Evolutionary conservation across 2,797 vertebrate species (phyloP), one percentile per base, ranked within the genome.

Genomic region (Arremon brunneinucha): DNA sequence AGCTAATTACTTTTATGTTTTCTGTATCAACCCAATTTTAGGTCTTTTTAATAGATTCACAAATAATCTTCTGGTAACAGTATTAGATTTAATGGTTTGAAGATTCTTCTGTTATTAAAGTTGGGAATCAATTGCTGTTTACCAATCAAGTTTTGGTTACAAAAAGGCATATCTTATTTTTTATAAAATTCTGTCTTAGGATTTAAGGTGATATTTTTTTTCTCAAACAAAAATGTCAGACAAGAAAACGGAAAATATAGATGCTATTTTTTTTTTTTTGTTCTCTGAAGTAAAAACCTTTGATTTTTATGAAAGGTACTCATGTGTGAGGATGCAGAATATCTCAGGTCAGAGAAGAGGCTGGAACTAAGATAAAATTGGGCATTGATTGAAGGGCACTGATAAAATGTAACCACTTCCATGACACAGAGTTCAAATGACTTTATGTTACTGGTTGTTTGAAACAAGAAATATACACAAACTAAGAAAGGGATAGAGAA

Each of bases 1-100:
- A 85, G 63, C 21, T 89, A 92, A 67, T 91, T 94, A 80, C 47
- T 70, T 87, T 64, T 53, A 59, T 80, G 34, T 30, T 83, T 96
- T 70, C 32, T 46, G 26, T 21, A 71, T 91, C 8, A 83, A 83
- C 39, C 41, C 87, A 77, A 85, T 84, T 89, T 93, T 83, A 87
- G 49, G 9, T 47, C 14, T 83, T 83, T 93, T 67, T 30, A 83
- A 71, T 83, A 64, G 68, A 83, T 77, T 64, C 57, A 89, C 60
- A 85, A 74, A 89, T 92, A 92, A 71, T 74, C 34, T 84, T 82
- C 59, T 67, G 32, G 6, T 74, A 67, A 55, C 67, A 74, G 14
- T 43, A 60, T 63, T 80, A n/a, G 35, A 35, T 35, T 35, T 35
- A 35, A 35, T 2, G 0, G 64, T 80, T 80, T 60, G 91, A 72